Percentiles rank a stretch among this genome's conserved stretches.
Conservation (phyloP, 2,113 vertebrate genomes). For the Apeltes quadracus region DNA sequence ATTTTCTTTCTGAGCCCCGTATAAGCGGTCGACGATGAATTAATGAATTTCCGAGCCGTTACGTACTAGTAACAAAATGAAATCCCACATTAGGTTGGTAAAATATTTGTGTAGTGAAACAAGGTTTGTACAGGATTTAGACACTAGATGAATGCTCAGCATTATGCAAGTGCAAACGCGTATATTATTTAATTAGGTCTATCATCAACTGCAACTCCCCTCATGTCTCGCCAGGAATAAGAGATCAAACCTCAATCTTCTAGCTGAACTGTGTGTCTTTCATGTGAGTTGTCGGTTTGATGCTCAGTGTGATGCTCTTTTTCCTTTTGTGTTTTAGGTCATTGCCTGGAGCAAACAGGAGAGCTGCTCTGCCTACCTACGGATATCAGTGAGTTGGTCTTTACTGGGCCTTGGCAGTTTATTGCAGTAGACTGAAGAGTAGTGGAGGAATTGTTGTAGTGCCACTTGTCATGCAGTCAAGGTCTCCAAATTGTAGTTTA, state of each 20-base stretch:
- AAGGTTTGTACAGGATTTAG: neutral
- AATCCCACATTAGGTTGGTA: neutral
- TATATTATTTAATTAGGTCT: neutral
- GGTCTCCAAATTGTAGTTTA: conserved; percentile 8
- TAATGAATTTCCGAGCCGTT: too few relatives aligned
- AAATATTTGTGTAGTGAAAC: neutral
- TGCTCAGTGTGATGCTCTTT: conserved; percentile 38
- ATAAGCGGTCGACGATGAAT: too few relatives aligned
- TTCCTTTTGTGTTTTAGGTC: conserved; percentile 60
- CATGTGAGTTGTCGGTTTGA: conserved; percentile 35
- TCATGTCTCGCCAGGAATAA: conserved; percentile 19
- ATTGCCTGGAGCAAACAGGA: conserved; percentile 50
- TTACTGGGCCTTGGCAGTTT: conserved; percentile 26
- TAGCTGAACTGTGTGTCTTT: conserved; percentile 23
- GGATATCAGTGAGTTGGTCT: conserved; percentile 52
- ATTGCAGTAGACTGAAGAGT: conserved; percentile 4
- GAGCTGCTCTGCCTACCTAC: conserved; percentile 53
- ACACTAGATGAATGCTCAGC: neutral
- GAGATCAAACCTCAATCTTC: conserved; percentile 31
- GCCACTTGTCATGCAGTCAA: conserved; percentile 2
- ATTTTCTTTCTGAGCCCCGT: neutral
- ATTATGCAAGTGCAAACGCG: conserved; percentile 6
- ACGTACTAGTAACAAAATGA: neutral
- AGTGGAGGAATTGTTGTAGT: conserved; percentile 13
- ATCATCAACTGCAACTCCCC: neutral